Evolutionary conservation across 1,140 invertebrate species (phyloP).

Genomic region (Mizuhopecten yessoensis): DNA sequence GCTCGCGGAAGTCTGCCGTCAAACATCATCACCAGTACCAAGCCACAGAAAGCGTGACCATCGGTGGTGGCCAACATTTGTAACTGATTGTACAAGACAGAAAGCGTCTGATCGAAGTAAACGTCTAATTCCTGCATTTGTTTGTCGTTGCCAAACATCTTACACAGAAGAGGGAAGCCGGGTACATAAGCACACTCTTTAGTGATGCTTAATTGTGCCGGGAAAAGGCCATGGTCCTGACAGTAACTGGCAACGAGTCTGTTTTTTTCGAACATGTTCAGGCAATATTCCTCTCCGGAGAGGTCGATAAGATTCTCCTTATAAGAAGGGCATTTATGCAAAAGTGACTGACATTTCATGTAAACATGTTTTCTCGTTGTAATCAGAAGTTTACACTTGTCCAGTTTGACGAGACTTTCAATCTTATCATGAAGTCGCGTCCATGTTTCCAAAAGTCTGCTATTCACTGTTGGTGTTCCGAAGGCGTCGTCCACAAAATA

Average conservation of each 20-base stretch:
- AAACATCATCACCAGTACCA: conserved; percentile 50
- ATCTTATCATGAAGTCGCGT: conserved; percentile 55
- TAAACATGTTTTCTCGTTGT: conserved; percentile 55
- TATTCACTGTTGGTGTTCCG: conserved; percentile 55
- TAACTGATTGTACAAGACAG: conserved; percentile 47
- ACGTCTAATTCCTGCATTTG: conserved; percentile 1
- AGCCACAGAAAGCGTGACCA: conserved; percentile 29
- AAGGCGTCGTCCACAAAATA: conserved; percentile 63
- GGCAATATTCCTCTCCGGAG: not conserved
- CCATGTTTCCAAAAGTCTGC: conserved; percentile 54
- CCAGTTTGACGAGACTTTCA: not conserved
- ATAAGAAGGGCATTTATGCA: conserved; percentile 39
- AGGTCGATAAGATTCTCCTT: conserved; percentile 46
- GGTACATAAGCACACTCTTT: not conserved
- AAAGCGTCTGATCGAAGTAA: conserved; percentile 49
- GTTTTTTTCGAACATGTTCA: conserved; percentile 46
- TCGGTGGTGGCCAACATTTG: not conserved
- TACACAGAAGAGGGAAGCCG: conserved; percentile 56
- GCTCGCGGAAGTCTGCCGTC: conserved; percentile 46
- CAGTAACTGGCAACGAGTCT: conserved; percentile 46
- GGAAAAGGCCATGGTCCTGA: conserved; percentile 31
- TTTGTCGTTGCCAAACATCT: conserved; percentile 49
- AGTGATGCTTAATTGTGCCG: not conserved
- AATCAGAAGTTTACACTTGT: conserved; percentile 52
- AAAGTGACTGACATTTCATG: not conserved